Evolutionary conservation across 2,888 invertebrate genomes (phyloP).

Genomic region (Ligdia adustata): DNA sequence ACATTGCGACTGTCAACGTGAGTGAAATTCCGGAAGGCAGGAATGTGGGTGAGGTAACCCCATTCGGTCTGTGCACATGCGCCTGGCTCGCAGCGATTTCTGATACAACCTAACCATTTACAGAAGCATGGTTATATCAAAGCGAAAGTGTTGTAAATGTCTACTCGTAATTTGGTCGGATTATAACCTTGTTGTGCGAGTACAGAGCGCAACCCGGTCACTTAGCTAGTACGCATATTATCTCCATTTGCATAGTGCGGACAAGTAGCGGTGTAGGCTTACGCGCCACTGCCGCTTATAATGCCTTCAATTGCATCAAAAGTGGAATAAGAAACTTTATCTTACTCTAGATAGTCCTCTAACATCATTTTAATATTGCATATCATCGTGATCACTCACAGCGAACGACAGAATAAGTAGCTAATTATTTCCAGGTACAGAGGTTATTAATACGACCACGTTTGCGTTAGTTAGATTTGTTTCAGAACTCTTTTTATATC

Average conservation of each 20-base stretch:
- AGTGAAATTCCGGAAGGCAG: slow-evolving; percentile 79
- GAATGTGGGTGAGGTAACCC: slow-evolving; percentile 80
- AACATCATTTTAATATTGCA: not conserved
- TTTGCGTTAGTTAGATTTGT: no score
- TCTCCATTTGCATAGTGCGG: slow-evolving; percentile 78
- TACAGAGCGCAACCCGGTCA: slow-evolving; percentile 76
- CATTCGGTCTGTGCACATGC: slow-evolving; percentile 75
- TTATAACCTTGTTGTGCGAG: slow-evolving; percentile 72
- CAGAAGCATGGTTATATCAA: slow-evolving; percentile 49
- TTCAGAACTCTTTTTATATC: no score
- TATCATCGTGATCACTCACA: slow-evolving; percentile 13
- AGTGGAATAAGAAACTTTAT: slow-evolving; percentile 43
- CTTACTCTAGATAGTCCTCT: slow-evolving; percentile 13
- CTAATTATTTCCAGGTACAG: no score
- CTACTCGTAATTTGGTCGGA: slow-evolving; percentile 63
- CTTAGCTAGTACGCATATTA: slow-evolving; percentile 74
- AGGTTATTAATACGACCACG: no score
- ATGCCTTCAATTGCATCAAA: slow-evolving; percentile 48
- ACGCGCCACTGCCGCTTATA: slow-evolving; percentile 61
- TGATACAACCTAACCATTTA: slow-evolving; percentile 65
- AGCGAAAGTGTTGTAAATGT: slow-evolving; percentile 45
- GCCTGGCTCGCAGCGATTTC: slow-evolving; percentile 66
- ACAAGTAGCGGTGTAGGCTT: slow-evolving; percentile 75
- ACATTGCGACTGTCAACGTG: slow-evolving; percentile 65
- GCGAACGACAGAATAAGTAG: not conserved